Conservation (phyloP, 2,888 invertebrate species). For the Cataglyphis livida region DNA sequence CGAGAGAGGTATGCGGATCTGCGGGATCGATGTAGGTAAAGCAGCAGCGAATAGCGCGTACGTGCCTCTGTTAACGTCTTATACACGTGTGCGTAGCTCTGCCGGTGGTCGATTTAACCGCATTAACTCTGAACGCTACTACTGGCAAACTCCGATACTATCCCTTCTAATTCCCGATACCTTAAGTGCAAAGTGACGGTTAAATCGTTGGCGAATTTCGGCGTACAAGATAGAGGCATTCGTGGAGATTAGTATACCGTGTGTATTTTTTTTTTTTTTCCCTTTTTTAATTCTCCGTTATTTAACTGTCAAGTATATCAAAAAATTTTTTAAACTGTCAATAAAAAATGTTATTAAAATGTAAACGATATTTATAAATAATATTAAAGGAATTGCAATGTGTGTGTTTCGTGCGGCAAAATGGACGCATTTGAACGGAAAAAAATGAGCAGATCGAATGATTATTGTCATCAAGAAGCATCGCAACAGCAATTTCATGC, state of each 20-base stretch:
- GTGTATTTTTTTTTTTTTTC: neutral
- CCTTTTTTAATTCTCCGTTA: neutral
- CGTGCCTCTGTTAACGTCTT: conserved; percentile 46
- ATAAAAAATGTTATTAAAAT: neutral
- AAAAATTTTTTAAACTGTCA: neutral
- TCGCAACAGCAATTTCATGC: conserved; percentile 28
- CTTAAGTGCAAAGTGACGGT: conserved; percentile 26
- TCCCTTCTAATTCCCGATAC: conserved; percentile 48
- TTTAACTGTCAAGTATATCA: neutral
- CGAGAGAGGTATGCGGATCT: conserved; percentile 81
- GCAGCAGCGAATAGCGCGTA: conserved; percentile 47
- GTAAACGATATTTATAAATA: neutral
- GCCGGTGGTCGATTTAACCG: conserved; percentile 48
- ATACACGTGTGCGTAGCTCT: conserved; percentile 30
- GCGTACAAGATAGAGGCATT: neutral
- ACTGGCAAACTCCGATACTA: conserved; percentile 28
- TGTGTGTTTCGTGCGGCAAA: neutral
- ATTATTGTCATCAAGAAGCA: conserved; percentile 41
- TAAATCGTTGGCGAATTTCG: conserved; percentile 33
- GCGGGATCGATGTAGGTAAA: conserved; percentile 71
- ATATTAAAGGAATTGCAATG: neutral
- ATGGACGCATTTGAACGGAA: conserved; percentile 17
- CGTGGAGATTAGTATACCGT: neutral
- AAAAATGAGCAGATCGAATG: conserved; percentile 39
- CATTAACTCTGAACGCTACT: conserved; percentile 43